phyloP scores from a whole-genome alignment of 2,888 invertebrate species.

The Tenthredo livida region DNA sequence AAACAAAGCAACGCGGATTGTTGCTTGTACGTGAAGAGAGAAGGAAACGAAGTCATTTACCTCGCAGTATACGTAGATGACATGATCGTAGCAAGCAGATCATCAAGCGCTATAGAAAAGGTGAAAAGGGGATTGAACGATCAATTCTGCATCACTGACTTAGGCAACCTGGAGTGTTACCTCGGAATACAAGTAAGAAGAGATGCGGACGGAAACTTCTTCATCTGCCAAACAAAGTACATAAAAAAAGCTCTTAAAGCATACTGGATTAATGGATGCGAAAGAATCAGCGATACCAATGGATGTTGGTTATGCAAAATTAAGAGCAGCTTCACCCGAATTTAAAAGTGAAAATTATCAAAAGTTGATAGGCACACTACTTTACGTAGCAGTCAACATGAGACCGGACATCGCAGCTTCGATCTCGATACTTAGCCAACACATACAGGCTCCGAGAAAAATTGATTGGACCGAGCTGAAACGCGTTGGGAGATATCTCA shows the following conservation, averaged over 20 bases:
- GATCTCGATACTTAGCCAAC: slow-evolving; percentile 55
- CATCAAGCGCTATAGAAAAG: slow-evolving; percentile 35
- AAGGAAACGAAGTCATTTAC: slow-evolving; percentile 31
- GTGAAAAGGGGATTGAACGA: slow-evolving; percentile 51
- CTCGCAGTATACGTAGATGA: slow-evolving; percentile 59
- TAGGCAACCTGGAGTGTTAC: slow-evolving; percentile 57
- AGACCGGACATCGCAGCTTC: slow-evolving; percentile 61
- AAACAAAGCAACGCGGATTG: slow-evolving; percentile 59
- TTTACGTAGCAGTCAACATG: slow-evolving; percentile 61
- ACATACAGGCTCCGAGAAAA: background rate
- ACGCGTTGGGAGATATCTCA: slow-evolving; percentile 55
- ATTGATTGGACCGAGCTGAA: slow-evolving; percentile 37
- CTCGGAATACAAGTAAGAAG: slow-evolving; percentile 58
- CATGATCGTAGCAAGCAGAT: slow-evolving; percentile 54
- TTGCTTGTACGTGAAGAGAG: slow-evolving; percentile 60
- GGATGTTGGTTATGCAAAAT: slow-evolving; percentile 56
- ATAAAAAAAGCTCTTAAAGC: slow-evolving; percentile 55
- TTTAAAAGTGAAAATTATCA: slow-evolving; percentile 55
- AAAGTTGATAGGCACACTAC: slow-evolving; percentile 60
- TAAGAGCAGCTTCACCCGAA: background rate
- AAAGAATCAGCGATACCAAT: slow-evolving; percentile 57
- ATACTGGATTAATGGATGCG: slow-evolving; percentile 56
- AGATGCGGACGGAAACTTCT: slow-evolving; percentile 43
- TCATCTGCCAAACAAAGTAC: slow-evolving; percentile 53
- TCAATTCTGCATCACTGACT: slow-evolving; percentile 57